Evolutionary conservation across 1,140 invertebrate genomes (phyloP), one percentile per base, ranked within the genome.

Genomic region (Hypothenemus hampei): DNA sequence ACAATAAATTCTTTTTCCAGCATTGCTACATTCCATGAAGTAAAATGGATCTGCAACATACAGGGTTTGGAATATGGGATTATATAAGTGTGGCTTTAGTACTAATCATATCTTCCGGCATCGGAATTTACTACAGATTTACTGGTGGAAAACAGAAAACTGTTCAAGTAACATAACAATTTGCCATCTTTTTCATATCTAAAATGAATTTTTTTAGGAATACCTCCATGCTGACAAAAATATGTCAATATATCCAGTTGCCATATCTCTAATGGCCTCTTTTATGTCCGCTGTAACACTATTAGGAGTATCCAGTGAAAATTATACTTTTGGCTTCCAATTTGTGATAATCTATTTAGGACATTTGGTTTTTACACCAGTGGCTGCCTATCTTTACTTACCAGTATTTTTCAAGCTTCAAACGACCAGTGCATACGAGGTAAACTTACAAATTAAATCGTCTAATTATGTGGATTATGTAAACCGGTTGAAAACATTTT

Each of bases 281-380:
- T 96, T 97, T 65, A 94, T 97, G 87, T 96, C 92, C 0, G 91
- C 93, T 10, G 84, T 96, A 13, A 93, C 92, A 1, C 72, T 97
- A 16, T 74, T 97, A 13, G 93, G 93, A 13, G 84, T 93, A 0
- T 87, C 88, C 0, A 80, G 86, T 37, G 91, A 94, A 71, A 92
- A 86, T 71, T 93, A 93, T 66, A 81, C 77, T 50, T 87, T 79
- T 70, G 90, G 90, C 22, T 86, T 87, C 41, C 85, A 89, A 65
- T 93, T 93, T 73, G 77, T 89, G 3, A 72, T 87, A 7, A 92
- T 93, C 21, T 93, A 93, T 66, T 50, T 93, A 18, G 77, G 86
- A 0, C 92, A 93, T 65, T 76, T 89, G 1, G 63, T 95, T 11
- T 85, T 84, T 4, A 92, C 89, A 4, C 85, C 89, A 0, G 79